Conservation (phyloP, 2,113 vertebrate genomes). For the Mormyrus lacerda region DNA sequence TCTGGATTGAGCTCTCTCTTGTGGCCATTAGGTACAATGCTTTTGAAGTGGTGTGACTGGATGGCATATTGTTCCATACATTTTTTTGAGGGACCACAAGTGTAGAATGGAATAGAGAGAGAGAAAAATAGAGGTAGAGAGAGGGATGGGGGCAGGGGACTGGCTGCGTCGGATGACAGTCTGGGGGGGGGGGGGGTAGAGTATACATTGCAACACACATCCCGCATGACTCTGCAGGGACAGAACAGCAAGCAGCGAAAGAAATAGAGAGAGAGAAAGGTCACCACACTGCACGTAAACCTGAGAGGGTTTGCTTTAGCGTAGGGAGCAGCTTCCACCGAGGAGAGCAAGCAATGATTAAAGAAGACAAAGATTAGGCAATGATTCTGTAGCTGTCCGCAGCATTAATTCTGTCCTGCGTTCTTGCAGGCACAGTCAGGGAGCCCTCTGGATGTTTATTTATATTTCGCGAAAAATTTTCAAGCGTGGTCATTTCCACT, state of each 20-base stretch:
- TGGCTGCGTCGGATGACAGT: background rate
- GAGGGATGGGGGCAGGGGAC: background rate
- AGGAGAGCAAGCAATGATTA: background rate
- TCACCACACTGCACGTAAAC: background rate
- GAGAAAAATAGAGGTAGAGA: background rate
- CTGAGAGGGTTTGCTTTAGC: background rate
- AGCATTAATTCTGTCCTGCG: background rate
- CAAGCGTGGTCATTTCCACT: background rate
- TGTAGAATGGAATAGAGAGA: background rate
- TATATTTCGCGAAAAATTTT: background rate
- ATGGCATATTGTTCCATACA: background rate
- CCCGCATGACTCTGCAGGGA: background rate
- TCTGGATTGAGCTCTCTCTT: background rate
- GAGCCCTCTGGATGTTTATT: background rate
- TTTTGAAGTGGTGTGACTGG: background rate
- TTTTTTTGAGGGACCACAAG: background rate
- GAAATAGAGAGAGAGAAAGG: background rate
- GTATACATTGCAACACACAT: background rate
- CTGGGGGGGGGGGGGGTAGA: background rate
- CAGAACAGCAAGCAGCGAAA: background rate
- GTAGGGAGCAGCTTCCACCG: background rate
- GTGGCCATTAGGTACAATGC: background rate
- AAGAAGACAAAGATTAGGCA: background rate
- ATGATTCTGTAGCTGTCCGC: background rate
- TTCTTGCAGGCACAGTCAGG: background rate